Conservation (phyloP, 2,888 invertebrate species). For the Spisula subtruncata region DNA sequence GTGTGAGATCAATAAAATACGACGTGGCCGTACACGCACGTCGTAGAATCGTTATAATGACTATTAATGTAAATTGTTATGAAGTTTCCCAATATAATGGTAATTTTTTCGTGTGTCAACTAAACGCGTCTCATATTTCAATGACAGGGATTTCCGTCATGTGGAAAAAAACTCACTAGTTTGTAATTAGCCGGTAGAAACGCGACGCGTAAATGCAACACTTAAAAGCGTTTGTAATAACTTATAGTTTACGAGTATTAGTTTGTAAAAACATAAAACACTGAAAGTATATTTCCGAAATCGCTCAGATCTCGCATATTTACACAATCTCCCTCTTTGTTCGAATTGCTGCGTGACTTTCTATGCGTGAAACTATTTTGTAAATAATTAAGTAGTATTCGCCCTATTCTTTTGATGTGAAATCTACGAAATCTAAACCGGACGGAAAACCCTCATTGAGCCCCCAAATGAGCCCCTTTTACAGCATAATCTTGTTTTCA, state of each 20-base stretch:
- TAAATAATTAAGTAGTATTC: constrained; percentile 15
- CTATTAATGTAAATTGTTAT: not conserved
- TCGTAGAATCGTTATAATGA: not conserved
- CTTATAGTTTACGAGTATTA: no score
- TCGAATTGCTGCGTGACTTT: not conserved
- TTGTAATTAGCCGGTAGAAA: not conserved
- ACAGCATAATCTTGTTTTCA: constrained; percentile 49
- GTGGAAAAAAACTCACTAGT: not conserved
- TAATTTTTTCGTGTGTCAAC: not conserved
- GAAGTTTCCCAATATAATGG: not conserved
- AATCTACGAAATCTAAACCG: not conserved
- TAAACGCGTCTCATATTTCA: not conserved
- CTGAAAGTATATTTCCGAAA: not conserved
- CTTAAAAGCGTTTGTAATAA: not conserved
- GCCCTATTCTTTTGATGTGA: not conserved
- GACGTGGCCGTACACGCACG: not conserved
- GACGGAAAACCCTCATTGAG: constrained; percentile 24
- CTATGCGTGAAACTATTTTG: not conserved
- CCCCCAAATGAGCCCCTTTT: constrained; percentile 45
- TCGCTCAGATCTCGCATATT: not conserved
- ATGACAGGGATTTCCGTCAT: not conserved
- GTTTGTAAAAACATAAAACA: not conserved
- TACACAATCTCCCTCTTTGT: not conserved
- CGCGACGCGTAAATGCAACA: not conserved
- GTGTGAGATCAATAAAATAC: not conserved